Evolutionary conservation across 1,140 invertebrate species (phyloP).

Genomic region (Drosophila pectinifera): DNA sequence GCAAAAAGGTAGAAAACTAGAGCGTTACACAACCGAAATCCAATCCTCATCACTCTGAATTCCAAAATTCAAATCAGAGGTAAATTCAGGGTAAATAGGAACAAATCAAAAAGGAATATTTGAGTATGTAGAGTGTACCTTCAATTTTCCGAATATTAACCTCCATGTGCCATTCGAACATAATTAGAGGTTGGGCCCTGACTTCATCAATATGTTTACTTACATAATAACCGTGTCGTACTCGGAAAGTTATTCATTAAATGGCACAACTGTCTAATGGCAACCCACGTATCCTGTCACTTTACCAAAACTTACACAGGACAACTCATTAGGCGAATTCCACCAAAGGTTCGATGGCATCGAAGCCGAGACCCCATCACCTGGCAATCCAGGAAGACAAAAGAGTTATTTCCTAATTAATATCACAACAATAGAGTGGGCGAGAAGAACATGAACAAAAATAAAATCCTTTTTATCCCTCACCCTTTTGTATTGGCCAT

Average conservation of each 20-base stretch:
- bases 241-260: not conserved
- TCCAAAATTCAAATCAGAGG: slow-evolving; percentile 6
- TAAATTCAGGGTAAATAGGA: not conserved
- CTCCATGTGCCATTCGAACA: too few species aligned
- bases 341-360: slow-evolving; percentile 5
- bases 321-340: slow-evolving; percentile 47
- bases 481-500: slow-evolving; percentile 13
- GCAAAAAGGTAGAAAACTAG: not conserved
- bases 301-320: slow-evolving; percentile 8
- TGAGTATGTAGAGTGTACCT: too few species aligned
- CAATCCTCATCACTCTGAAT: slow-evolving; percentile 19
- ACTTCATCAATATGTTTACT: too few species aligned
- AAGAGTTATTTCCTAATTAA: slow-evolving; percentile 40
- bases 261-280: not conserved
- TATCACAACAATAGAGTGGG: slow-evolving; percentile 19
- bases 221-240: not conserved
- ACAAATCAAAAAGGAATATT: not conserved
- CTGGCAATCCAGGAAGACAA: slow-evolving; percentile 36
- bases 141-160: not conserved
- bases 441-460: slow-evolving; percentile 10
- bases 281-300: slow-evolving; percentile 29
- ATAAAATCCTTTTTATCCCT: slow-evolving; percentile 21
- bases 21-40: slow-evolving; percentile 9
- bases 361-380: slow-evolving; percentile 8
- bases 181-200: not conserved